Evolutionary conservation across 1,140 invertebrate genomes (phyloP).

Genomic region (Palaemon carinicauda): DNA sequence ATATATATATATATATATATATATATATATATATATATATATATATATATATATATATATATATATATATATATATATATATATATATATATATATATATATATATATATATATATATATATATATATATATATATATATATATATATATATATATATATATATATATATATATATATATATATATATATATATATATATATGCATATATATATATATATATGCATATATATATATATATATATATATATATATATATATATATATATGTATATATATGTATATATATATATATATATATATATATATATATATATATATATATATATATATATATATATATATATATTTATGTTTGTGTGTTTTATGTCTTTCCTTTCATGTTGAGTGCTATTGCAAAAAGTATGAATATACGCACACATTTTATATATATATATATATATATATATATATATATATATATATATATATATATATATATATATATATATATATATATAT

Average conservation of each 20-base stretch:
- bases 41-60: neutral
- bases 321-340: neutral
- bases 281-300: neutral
- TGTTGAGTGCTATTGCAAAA: too few species aligned
- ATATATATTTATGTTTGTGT: too few species aligned
- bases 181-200: conserved; percentile 9
- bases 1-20: neutral
- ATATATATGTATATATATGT: neutral
- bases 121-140: conserved; percentile 9
- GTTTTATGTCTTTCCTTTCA: too few species aligned
- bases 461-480: too few species aligned
- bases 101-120: conserved; percentile 3
- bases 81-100: neutral
- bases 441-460: too few species aligned
- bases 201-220: neutral
- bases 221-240: neutral
- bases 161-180: neutral
- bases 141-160: neutral
- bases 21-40: neutral
- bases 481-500: too few species aligned
- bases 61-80: neutral
- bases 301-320: neutral
- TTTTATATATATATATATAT: too few species aligned
- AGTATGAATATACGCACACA: too few species aligned
- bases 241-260: neutral